phyloP scores from a whole-genome alignment of 2,113 vertebrate species.

The Urocitellus parryii region DNA sequence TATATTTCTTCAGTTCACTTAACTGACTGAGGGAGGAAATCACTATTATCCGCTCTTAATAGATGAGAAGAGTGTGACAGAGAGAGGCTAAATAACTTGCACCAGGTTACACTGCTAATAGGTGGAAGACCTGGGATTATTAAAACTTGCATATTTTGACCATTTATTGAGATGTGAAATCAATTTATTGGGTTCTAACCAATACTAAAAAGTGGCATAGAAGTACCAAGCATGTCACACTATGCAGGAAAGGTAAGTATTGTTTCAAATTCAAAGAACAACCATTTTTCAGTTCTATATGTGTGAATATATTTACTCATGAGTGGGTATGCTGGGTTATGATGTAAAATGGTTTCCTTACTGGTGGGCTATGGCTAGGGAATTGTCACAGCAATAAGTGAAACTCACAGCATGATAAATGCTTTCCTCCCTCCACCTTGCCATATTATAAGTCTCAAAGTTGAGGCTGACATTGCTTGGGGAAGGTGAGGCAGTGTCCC shows the following conservation, averaged over 20 bases:
- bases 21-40: slow-evolving; percentile 3
- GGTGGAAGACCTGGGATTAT: slow-evolving; percentile 48
- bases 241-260: slow-evolving; percentile 65
- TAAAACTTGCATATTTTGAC: slow-evolving; percentile 23
- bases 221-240: slow-evolving; percentile 7
- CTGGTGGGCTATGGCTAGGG: background rate
- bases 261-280: slow-evolving; percentile 28
- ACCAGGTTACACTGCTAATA: slow-evolving; percentile 47
- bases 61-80: slow-evolving; percentile 41
- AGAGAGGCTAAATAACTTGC: slow-evolving; percentile 47
- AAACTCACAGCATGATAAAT: background rate
- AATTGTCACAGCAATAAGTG: slow-evolving; percentile 28
- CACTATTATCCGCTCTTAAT: background rate
- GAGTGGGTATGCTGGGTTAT: slow-evolving; percentile 10
- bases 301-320: slow-evolving; percentile 36
- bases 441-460: background rate
- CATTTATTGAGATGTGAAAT: slow-evolving; percentile 44
- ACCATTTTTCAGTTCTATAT: background rate
- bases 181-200: slow-evolving; percentile 50
- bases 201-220: slow-evolving; percentile 42
- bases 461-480: slow-evolving; percentile 17
- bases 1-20: background rate
- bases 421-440: background rate
- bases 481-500: slow-evolving; percentile 11
- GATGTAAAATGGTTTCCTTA: slow-evolving; percentile 46